Conservation (phyloP, 1,140 invertebrate genomes). For the Drosophila funebris region DNA sequence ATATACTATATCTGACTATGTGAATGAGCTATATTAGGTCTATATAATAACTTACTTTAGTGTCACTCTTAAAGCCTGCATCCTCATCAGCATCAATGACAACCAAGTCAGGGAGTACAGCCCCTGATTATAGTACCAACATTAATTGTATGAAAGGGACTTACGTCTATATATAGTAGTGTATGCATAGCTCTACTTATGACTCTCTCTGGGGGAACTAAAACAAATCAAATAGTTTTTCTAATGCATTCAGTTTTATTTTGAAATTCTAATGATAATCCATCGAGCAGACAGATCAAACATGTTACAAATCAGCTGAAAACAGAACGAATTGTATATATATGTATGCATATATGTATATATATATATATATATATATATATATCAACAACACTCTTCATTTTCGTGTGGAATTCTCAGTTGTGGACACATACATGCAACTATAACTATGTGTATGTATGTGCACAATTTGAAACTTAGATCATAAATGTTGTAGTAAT, state of each 20-base stretch:
- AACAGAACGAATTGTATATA: slow-evolving; percentile 5
- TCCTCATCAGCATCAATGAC: no score
- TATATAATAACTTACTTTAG: no score
- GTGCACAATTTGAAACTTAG: background rate
- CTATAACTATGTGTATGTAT: background rate
- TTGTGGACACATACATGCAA: background rate
- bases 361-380: background rate
- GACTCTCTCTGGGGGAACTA: background rate
- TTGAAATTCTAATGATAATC: background rate
- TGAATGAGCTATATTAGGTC: no score
- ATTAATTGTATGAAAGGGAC: no score
- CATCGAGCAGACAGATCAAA: background rate
- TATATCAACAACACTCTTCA: slow-evolving; percentile 17
- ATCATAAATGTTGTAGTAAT: slow-evolving; percentile 11
- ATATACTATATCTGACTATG: no score
- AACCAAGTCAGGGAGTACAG: no score
- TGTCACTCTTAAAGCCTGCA: no score
- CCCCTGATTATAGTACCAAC: no score
- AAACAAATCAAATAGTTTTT: background rate
- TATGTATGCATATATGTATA: background rate
- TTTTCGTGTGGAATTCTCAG: slow-evolving; percentile 20
- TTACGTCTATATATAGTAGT: no score
- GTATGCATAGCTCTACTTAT: no score
- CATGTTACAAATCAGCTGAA: background rate
- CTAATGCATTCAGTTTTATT: slow-evolving; percentile 6